A percentile compares a stretch with the other conserved stretches of the same genome.
Conservation (phyloP, 2,797 vertebrate genomes). For the Antrozous pallidus region DNA sequence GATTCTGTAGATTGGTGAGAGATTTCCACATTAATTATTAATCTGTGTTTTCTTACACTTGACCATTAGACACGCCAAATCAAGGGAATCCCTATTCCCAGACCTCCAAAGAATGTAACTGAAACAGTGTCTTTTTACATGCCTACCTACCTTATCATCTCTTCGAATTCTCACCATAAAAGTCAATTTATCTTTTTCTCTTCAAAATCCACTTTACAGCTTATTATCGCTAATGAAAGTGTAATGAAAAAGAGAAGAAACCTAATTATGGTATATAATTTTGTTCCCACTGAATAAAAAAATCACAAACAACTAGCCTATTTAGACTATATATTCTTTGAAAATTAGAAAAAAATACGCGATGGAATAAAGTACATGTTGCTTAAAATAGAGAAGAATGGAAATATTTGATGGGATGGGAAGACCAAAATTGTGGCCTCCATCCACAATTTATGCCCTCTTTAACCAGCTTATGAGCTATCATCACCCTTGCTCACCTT, state of each 20-base stretch:
- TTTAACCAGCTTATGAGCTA: background rate
- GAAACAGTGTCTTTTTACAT: background rate
- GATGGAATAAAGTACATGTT: background rate
- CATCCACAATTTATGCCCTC: background rate
- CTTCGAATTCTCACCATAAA: background rate
- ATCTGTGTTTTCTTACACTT: background rate
- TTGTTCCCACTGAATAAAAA: conserved; percentile 43
- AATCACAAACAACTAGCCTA: conserved; percentile 10
- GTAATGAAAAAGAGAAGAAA: background rate
- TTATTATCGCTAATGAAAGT: conserved; percentile 14
- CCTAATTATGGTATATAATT: background rate
- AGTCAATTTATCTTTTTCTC: background rate
- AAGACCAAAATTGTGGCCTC: too few relatives aligned
- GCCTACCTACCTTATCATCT: background rate
- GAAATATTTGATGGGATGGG: too few relatives aligned
- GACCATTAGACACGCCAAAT: background rate
- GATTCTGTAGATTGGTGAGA: background rate
- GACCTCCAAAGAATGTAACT: background rate
- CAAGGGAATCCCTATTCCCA: background rate
- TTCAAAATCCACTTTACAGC: background rate
- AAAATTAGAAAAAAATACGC: conserved; percentile 25
- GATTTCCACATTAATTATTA: background rate
- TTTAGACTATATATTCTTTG: background rate
- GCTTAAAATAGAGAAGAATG: too few relatives aligned
- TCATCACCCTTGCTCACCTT: background rate